These are phyloP conservation scores for Himalopsyche tibetana DNA, from an alignment of 2,888 invertebrate species.

Conservation along the genomic window DNA sequence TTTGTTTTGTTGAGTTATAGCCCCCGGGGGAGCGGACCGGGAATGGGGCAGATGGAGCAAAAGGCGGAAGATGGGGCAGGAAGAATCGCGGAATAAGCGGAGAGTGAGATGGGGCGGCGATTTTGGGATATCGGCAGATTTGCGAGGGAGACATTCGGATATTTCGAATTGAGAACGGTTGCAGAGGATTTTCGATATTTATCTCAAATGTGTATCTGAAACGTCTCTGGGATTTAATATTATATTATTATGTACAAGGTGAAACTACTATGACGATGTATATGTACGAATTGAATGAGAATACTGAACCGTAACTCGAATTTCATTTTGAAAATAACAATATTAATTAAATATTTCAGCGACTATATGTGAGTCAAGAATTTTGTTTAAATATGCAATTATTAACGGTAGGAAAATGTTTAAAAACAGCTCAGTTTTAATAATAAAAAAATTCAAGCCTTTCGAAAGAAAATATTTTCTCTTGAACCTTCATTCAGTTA, in stretches of 20 bases:
- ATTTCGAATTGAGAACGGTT: slow-evolving; percentile 39
- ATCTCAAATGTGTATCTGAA: slow-evolving; percentile 24
- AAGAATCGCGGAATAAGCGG: neutral
- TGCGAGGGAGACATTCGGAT: slow-evolving; percentile 33
- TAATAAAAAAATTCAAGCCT: no score
- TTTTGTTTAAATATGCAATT: no score
- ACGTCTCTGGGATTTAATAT: slow-evolving; percentile 6
- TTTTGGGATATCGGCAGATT: slow-evolving; percentile 27
- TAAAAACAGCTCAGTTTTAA: no score
- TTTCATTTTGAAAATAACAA: no score
- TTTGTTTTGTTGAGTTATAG: slow-evolving; percentile 62
- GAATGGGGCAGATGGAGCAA: neutral
- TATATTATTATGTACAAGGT: slow-evolving; percentile 9
- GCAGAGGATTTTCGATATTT: slow-evolving; percentile 21
- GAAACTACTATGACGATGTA: no score
- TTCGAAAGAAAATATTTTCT: no score
- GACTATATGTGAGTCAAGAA: no score
- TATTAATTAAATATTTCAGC: no score
- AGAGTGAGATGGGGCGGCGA: neutral
- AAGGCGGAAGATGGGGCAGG: neutral
- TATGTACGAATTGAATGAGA: no score
- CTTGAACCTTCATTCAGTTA: no score
- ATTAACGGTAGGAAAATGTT: no score
- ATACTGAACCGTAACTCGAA: no score
- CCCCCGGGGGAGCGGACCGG: slow-evolving; percentile 41